Evolutionary conservation across 2,888 invertebrate genomes (phyloP), one percentile per base, ranked within the genome.

Genomic region (Sylvicola cinctus): DNA sequence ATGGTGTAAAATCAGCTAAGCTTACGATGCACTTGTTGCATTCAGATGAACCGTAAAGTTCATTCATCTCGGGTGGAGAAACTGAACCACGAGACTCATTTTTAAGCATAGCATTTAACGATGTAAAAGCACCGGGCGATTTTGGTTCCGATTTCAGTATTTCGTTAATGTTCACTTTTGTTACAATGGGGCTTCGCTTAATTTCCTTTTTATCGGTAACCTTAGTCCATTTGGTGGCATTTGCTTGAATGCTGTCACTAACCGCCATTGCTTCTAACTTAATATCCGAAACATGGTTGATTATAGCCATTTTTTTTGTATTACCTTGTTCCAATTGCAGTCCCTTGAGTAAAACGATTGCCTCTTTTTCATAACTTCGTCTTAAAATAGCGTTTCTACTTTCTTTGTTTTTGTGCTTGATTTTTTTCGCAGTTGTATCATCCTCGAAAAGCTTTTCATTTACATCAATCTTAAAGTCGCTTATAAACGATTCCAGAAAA

Each of bases 401-500:
- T 8, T 20, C 20, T 20, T 20, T 20, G 20, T 20, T 20, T 8
- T 20, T 20, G 40, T 39, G 15, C 12, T 12, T 33, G 36, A 38
- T 8, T 25, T n/a, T 28, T 36, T 38, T 16, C 29, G 20, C 20
- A 20, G 20, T 17, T 15, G 3, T 3, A 25, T 45, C 45, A 31
- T 60, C 60, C 2, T 55, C 39, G 35, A 53, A 53, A 37, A 63
- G 59, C 34, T 66, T 61, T 43, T 49, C 62, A 34, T 60, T 62
- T 14, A 65, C 48, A 33, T 70, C 65, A 20, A 68, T 63, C 23
- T 60, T 60, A 3, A 61, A 58, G 37, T 55, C 55, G 27, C 54
- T 50, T 2, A 60, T 54, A 39, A 49, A 52, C 31, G 54, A 54
- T 25, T 56, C 49, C 26, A 63, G 44, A 8, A 63, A 46, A 39